Base-by-base conservation (phyloP, 1,140 invertebrate genomes). In the Tribolium madens region DNA sequence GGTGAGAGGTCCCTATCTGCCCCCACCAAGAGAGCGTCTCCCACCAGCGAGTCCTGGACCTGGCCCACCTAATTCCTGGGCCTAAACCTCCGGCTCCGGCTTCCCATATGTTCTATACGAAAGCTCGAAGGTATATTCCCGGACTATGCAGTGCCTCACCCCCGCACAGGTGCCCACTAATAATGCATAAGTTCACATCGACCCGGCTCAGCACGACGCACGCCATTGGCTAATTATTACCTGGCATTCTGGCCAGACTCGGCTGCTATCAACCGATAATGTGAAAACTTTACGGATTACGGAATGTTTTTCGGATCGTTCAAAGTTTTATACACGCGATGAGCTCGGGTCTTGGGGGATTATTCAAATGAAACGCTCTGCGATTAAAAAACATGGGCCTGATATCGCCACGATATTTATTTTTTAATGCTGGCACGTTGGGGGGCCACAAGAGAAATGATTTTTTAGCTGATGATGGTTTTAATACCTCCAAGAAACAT, bases 151-250 rank as follows among this genome's bases (percentile, higher is more conserved):
- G 47, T 6, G 21, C 26, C 7, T 71, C 69, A 50, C 76, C 69
- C 69, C 47, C 75, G 36, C 75, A 76, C 57, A 53, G 78, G 74
- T 76, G 70, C 57, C 48, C 69, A 75, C 76, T 74, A 78, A 80
- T 80, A 78, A 78, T 76, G 75, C 47, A 76, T 78, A 78, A 79
- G 53, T 75, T 76, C 72, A 77, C 77, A 81, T 80, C 75, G 80
- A 80, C 69, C 78, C 15, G 53, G 15, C 70, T 12, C 31, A 31
- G 72, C 57, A 26, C 33, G n/a, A 9, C 9, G 46, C 79, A 81
- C 80, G 81, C 80, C 73, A 81, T 82, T 79, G 78, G 80, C 73
- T 82, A 82, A 81, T 82, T 82, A 82, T 82, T 80, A 77, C 76
- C 78, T 80, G n/a, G n/a, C n/a, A n/a, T n/a, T n/a, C n/a, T n/a